Conservation (phyloP, 2,888 invertebrate species). For the Orchestes rusci region DNA sequence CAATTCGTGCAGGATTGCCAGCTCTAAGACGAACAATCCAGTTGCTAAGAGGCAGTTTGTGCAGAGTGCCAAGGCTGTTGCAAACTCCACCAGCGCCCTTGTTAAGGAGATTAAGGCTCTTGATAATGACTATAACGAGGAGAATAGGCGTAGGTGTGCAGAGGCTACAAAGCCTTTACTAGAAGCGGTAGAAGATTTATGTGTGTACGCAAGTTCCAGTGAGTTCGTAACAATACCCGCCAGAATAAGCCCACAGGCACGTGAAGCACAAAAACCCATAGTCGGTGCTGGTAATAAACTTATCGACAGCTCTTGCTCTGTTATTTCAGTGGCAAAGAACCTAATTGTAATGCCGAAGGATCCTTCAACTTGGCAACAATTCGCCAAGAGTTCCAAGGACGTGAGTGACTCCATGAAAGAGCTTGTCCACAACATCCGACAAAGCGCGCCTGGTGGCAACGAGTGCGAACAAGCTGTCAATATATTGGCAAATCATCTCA, state of each 20-base stretch:
- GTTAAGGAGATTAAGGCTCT: constrained; percentile 91
- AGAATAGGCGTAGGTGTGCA: constrained; percentile 64
- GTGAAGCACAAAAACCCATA: constrained; percentile 80
- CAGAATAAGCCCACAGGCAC: constrained; percentile 77
- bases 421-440: constrained; percentile 85
- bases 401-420: constrained; percentile 96
- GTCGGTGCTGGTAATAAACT: constrained; percentile 69
- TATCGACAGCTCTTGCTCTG: constrained; percentile 79
- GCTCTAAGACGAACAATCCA: constrained; percentile 82
- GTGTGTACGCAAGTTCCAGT: constrained; percentile 87
- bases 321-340: constrained; percentile 86
- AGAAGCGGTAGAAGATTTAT: constrained; percentile 86
- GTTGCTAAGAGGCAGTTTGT: constrained; percentile 95
- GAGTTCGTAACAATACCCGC: constrained; percentile 93
- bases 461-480: constrained; percentile 86
- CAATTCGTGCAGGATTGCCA: constrained; percentile 84
- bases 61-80: constrained; percentile 95
- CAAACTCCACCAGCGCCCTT: constrained; percentile 87
- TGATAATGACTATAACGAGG: constrained; percentile 77
- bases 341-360: constrained; percentile 85
- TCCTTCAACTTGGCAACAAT: constrained; percentile 87
- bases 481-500: constrained; percentile 64
- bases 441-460: constrained; percentile 88
- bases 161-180: constrained; percentile 73
- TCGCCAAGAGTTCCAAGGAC: constrained; percentile 89